Base-by-base conservation (phyloP, 2,113 vertebrate genomes). In the Onychostruthus taczanowskii region DNA sequence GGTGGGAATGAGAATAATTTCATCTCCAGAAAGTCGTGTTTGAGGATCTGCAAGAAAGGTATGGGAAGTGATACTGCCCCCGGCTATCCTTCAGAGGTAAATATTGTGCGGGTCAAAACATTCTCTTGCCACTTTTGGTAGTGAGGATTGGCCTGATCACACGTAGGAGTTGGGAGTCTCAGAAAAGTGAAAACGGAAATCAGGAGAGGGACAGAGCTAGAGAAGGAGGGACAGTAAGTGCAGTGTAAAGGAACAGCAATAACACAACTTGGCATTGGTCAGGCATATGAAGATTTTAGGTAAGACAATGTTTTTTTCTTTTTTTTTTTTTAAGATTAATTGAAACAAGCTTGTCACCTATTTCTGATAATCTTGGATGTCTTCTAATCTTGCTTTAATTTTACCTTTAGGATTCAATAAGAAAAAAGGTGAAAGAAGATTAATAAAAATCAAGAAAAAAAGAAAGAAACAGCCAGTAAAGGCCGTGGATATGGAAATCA, bases 1-100 rank as follows among this genome's bases (percentile, higher is more conserved):
- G 99, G 98, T 19, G 99, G 99, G n/a, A 99, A 99, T 84, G 94
- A 97, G 84, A 99, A 99, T 80, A 99, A 99, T 96, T 99, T 99
- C 72, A 14, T 5, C 47, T 69, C 79, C 64, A 98, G 96, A 82
- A 98, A 43, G 72, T 91, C 96, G 1, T 99, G 99, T 84, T 23
- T 98, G 43, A 97, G 27, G 84, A 97, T 96, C 86, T 99, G 99
- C 96, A 97, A 92, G 64, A 98, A 97, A 98, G 97, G 97, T 97
- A 98, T 27, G 79, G 56, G 74, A 74, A 94, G 72, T 33, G 70
- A 62, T 74, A 37, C 63, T 87, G 56, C 23, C 53, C 44, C 39
- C 85, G 4, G 22, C 47, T 84, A 7, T 85, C 30, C 0, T 4
- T 19, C 20, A 72, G 50, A 89, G 76, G 68, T 84, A 91, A 95